Evolutionary conservation across 1,140 invertebrate genomes (phyloP).

Genomic region (Drosophila tristis): DNA sequence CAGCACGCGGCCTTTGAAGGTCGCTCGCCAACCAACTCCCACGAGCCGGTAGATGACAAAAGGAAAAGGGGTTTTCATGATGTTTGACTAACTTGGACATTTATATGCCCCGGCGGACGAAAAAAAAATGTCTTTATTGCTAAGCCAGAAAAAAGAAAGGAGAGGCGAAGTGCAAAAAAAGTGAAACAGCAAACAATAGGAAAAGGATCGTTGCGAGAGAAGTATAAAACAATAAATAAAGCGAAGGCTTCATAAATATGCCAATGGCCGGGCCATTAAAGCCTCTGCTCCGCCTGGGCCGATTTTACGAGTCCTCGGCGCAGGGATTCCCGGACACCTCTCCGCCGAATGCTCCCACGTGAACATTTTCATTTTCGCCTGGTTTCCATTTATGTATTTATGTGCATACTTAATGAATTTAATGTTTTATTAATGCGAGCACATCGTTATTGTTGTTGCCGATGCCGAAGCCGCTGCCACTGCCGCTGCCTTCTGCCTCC

Average conservation of each 20-base stretch:
- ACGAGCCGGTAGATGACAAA: conserved; percentile 10
- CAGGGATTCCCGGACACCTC: conserved; percentile 4
- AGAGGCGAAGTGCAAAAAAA: conserved; percentile 11
- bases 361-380: conserved; percentile 45
- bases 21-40: conserved; percentile 25
- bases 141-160: conserved; percentile 11
- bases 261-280: conserved; percentile 72
- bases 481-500: conserved; percentile 6
- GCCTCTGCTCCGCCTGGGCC: conserved; percentile 16
- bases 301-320: conserved; percentile 43
- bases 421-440: conserved; percentile 77
- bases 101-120: conserved; percentile 53
- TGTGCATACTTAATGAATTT: conserved; percentile 77
- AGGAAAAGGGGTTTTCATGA: conserved; percentile 56
- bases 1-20: conserved; percentile 45
- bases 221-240: conserved; percentile 75
- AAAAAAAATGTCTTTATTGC: conserved; percentile 62
- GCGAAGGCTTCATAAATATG: conserved; percentile 65
- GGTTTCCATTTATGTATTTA: conserved; percentile 72
- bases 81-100: conserved; percentile 72
- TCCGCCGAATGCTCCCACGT: conserved; percentile 20
- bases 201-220: conserved; percentile 45
- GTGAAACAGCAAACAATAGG: conserved; percentile 34
- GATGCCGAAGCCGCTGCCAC: not conserved
- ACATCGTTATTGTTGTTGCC: conserved; percentile 42